These are phyloP conservation scores for Thaumatotibia leucotreta DNA, from an alignment of 1,140 invertebrate genomes.

Conservation along the genomic window DNA sequence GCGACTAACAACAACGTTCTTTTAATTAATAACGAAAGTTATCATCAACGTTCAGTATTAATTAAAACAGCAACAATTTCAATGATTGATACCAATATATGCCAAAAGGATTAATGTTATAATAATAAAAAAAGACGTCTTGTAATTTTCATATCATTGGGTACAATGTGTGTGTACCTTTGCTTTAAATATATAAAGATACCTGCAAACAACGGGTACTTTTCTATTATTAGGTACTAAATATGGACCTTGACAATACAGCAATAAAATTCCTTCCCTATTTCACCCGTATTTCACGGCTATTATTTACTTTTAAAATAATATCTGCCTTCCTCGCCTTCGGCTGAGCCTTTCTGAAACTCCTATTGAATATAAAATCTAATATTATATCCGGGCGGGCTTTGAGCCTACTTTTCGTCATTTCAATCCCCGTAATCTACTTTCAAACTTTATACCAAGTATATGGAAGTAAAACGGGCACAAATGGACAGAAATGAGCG, in stretches of 20 bases:
- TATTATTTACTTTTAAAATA: conserved; percentile 13
- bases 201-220: not conserved
- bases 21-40: no score
- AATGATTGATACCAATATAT: no score
- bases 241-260: not conserved
- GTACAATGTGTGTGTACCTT: no score
- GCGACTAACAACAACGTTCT: no score
- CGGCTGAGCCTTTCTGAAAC: conserved; percentile 7
- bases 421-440: conserved; percentile 12
- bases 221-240: not conserved
- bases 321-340: not conserved
- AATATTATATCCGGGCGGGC: conserved; percentile 3
- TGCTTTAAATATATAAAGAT: no score
- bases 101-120: no score
- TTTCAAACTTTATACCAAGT: conserved; percentile 3
- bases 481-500: not conserved
- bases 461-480: not conserved
- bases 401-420: conserved; percentile 11
- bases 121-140: no score
- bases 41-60: no score
- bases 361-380: conserved; percentile 14
- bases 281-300: not conserved
- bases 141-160: no score
- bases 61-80: no score
- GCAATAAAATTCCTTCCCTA: not conserved